Base-by-base conservation (phyloP, 2,888 invertebrate genomes). In the Lycophotia porphyrea region DNA sequence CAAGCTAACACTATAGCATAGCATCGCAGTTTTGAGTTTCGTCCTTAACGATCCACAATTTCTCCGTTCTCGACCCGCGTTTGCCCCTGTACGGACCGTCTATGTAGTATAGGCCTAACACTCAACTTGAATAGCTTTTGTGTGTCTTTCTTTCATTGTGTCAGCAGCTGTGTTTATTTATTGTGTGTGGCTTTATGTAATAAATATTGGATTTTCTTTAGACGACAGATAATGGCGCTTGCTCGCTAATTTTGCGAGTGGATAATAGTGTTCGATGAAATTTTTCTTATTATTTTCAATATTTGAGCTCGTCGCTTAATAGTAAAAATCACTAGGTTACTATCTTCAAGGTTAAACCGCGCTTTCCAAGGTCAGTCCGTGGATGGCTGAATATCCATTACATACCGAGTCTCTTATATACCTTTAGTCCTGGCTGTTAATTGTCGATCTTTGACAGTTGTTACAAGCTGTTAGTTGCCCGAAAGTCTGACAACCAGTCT, bases 101-200 rank as follows among this genome's bases (percentile, higher is more conserved):
- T 42, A 67, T 82, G 61, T 63, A 64, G 39, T 58, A 60, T 42
- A 78, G 71, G 13, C 61, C 55, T 67, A 79, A 81, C 67, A 68
- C 78, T 79, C 70, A 39, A 83, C 72, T 68, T 63, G 66, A 76
- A 83, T 71, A 63, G 76, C 72, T 67, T 49, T 80, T 82, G 55
- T 83, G 70, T 27, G 75, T 74, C 74, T 75, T 77, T 81, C 65
- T 72, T 84, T 82, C 72, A 82, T 73, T 80, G 84, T 84, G 76
- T 60, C 76, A 73, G 69, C 80, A 82, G 80, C 82, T 82, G 82
- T 71, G 76, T 84, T 82, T 83, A 80, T 82, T 82, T 84, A 82
- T 80, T 82, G 84, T 80, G 69, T 72, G 84, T 84, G 73, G 81
- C 52, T 83, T 76, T 71, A 74, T 76, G 84, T 83, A 84, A 80